phyloP scores from a whole-genome alignment of 2,888 invertebrate genomes.

The Amphipoea lucens region DNA sequence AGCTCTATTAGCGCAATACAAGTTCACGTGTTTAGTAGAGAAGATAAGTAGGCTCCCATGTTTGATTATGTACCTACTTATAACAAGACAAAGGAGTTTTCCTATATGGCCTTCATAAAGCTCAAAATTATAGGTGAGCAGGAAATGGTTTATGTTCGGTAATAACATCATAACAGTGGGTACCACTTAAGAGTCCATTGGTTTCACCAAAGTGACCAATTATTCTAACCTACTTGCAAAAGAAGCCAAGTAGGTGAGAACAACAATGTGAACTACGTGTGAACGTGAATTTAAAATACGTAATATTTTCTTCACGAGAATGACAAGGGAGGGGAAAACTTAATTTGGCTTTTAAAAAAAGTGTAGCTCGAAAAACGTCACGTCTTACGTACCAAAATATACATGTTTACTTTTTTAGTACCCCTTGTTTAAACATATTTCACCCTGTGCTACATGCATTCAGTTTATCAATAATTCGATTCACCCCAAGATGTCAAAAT shows the following conservation, averaged over 20 bases:
- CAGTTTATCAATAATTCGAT: slow-evolving; percentile 77
- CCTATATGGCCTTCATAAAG: background rate
- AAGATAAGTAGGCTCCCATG: slow-evolving; percentile 21
- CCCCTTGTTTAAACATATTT: slow-evolving; percentile 73
- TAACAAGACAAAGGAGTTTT: background rate
- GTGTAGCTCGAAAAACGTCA: background rate
- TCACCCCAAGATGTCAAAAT: slow-evolving; percentile 80
- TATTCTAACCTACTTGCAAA: background rate
- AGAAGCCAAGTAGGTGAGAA: slow-evolving; percentile 11
- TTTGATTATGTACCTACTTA: slow-evolving; percentile 3
- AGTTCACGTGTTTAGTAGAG: slow-evolving; percentile 43
- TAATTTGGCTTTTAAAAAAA: slow-evolving; percentile 36
- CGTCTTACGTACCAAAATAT: slow-evolving; percentile 36
- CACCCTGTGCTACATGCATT: slow-evolving; percentile 70
- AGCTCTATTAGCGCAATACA: slow-evolving; percentile 63
- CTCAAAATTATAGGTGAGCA: background rate
- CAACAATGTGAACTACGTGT: slow-evolving; percentile 27
- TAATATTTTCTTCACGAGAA: background rate
- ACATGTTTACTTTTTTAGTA: slow-evolving; percentile 69
- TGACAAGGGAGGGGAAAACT: slow-evolving; percentile 9
- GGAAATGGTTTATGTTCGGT: background rate
- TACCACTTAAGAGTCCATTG: background rate
- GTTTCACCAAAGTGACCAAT: background rate
- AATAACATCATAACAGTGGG: slow-evolving; percentile 1
- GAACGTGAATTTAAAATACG: slow-evolving; percentile 11